These are phyloP conservation scores for Dinoponera quadriceps DNA, from an alignment of 1,140 invertebrate genomes.

Conservation along the genomic window DNA sequence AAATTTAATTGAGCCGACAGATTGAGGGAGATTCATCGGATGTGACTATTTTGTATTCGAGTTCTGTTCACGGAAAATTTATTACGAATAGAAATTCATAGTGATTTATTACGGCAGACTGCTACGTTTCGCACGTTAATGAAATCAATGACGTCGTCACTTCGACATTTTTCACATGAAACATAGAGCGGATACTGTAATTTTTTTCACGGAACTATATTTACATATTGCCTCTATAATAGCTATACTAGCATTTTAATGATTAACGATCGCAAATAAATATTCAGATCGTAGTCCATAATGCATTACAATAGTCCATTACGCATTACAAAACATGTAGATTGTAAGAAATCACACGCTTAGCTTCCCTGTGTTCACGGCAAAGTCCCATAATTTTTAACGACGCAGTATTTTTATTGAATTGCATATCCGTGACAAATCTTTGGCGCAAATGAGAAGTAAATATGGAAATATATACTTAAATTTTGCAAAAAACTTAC, in stretches of 20 bases:
- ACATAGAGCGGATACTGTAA: neutral
- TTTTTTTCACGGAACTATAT: neutral
- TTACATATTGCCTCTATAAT: neutral
- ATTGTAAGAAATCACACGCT: too few relatives aligned
- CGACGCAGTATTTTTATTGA: neutral
- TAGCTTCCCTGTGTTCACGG: too few relatives aligned
- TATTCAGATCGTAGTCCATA: neutral
- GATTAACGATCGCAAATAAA: neutral
- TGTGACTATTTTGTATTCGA: neutral
- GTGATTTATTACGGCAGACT: neutral
- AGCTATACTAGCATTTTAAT: conserved; percentile 8
- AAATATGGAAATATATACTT: neutral
- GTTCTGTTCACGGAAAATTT: neutral
- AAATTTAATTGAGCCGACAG: conserved; percentile 9
- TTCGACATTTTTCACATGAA: neutral
- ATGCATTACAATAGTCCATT: neutral
- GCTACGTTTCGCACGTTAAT: neutral
- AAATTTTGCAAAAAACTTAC: neutral
- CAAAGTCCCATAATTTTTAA: too few relatives aligned
- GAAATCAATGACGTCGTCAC: neutral
- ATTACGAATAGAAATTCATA: conserved; percentile 1
- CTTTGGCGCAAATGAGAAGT: neutral
- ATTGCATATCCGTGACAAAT: neutral
- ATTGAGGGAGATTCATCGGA: neutral
- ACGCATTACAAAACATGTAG: too few relatives aligned